Base-by-base conservation (phyloP, 2,888 invertebrate genomes). In the Zonitis immaculata region DNA sequence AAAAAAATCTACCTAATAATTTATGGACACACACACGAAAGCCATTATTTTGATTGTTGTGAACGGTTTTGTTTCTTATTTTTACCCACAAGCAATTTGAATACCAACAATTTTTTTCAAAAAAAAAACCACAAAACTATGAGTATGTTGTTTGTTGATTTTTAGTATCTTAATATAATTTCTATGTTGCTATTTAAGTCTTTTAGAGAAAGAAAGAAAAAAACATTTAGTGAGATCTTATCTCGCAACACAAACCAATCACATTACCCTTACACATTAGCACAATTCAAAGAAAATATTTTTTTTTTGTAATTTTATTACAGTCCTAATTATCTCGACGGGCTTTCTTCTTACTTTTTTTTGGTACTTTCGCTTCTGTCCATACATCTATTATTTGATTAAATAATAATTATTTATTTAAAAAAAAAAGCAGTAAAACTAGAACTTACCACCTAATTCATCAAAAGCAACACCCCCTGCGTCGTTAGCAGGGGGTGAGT, bases 331-430 rank as follows among this genome's bases (percentile, higher is more conserved):
- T 84, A 68, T 87, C 87, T 71, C 86, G 85, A 70, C 88, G 84
- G 55, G 82, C 83, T 78, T 87, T 88, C 79, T 87, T 88, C 82
- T 88, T 88, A 76, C 82, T 82, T 69, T 88, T 88, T 75, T 87
- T 88, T 50, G 82, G 78, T 54, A 80, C 80, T 73, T 88, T 88
- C 14, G 88, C 82, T 69, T 89, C 89, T 63, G 85, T 85, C 88
- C 88, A 89, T 26, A 82, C 78, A 75, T 88, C 88, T 87, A 75
- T 11, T 30, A 60, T 45, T 25, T 30, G n/a, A 25, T 27, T 22
- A 25, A 16, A 11, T 6, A 39, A 3, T 11, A 20, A 9, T 42
- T 16, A 30, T 49, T 25, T 55, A 30, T 44, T 14, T 20, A 22
- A 11, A 42, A 11, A 14, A 6, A 14, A 39, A 18, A 47, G 3